A percentile compares a stretch with the other conserved stretches of the same genome.
phyloP scores from a whole-genome alignment of 2,113 vertebrate species.

The Bos javanicus region DNA sequence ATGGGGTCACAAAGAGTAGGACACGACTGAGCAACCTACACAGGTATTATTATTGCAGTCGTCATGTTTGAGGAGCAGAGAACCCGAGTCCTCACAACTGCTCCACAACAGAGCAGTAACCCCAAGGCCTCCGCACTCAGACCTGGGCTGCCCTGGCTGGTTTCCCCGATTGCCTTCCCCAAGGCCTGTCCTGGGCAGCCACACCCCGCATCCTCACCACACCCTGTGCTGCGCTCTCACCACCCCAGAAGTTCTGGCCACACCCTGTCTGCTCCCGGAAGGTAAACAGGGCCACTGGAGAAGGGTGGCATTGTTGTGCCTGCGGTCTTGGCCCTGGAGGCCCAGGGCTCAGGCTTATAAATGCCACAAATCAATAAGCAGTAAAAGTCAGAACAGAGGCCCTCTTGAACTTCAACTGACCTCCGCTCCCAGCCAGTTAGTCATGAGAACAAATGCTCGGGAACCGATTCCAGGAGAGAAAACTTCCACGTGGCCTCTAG shows the following conservation, averaged over 20 bases:
- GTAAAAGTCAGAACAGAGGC: background rate
- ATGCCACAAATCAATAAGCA: conserved; percentile 27
- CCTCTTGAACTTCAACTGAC: conserved; percentile 34
- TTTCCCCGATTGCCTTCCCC: background rate
- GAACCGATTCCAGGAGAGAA: background rate
- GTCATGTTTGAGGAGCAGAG: background rate
- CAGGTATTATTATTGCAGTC: background rate
- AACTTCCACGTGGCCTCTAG: background rate
- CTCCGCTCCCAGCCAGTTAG: background rate
- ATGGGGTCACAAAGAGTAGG: background rate
- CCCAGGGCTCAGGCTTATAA: background rate
- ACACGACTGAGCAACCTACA: background rate
- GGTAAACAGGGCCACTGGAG: conserved; percentile 52
- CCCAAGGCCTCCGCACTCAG: background rate
- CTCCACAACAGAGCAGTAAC: background rate
- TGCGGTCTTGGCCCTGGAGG: conserved; percentile 22
- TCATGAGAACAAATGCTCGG: background rate
- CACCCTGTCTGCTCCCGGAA: conserved; percentile 67
- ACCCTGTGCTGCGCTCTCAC: conserved; percentile 28
- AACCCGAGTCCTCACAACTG: background rate
- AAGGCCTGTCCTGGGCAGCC: conserved; percentile 24
- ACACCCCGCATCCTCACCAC: conserved; percentile 58
- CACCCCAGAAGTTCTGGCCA: conserved; percentile 50
- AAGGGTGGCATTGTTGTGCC: conserved; percentile 53
- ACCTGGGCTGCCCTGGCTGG: background rate